Evolutionary conservation across 2,113 vertebrate genomes (phyloP).

Genomic region (Periophthalmodon schlosseri): DNA sequence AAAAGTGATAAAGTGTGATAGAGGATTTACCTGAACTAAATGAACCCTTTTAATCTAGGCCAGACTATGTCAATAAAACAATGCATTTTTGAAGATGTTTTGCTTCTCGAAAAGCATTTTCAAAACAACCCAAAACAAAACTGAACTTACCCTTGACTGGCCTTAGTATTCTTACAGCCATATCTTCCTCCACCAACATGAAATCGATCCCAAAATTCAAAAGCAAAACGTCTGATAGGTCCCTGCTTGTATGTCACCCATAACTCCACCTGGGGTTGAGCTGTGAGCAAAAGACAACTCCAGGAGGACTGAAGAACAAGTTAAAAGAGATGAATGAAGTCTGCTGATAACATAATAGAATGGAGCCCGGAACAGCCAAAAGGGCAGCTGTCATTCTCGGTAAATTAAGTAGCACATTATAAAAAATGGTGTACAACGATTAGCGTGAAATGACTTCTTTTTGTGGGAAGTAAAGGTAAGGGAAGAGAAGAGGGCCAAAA

Average conservation of each 20-base stretch:
- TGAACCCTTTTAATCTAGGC: too few relatives aligned
- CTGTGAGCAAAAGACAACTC: neutral
- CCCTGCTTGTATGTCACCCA: neutral
- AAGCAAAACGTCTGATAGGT: neutral
- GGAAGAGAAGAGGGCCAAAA: conserved; percentile 20
- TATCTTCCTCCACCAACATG: neutral
- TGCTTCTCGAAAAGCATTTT: neutral
- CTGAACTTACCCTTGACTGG: neutral
- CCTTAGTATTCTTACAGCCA: neutral
- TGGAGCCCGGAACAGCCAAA: conserved; percentile 27
- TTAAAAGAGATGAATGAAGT: neutral
- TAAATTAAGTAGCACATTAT: conserved; percentile 44
- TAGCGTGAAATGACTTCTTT: conserved; percentile 39
- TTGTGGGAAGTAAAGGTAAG: conserved; percentile 14
- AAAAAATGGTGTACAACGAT: conserved; percentile 39
- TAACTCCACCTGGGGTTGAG: neutral
- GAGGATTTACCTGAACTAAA: too few relatives aligned
- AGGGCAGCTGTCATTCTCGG: conserved; percentile 27
- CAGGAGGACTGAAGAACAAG: neutral
- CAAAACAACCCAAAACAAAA: neutral
- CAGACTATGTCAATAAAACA: neutral
- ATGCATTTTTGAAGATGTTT: neutral
- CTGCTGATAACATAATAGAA: conserved; percentile 21
- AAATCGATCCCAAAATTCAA: conserved; percentile 10
- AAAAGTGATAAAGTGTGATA: too few relatives aligned